These are phyloP conservation scores for Desmophyllum pertusum DNA, from an alignment of 92 coral and sea anemone species.

Conservation along the genomic window DNA sequence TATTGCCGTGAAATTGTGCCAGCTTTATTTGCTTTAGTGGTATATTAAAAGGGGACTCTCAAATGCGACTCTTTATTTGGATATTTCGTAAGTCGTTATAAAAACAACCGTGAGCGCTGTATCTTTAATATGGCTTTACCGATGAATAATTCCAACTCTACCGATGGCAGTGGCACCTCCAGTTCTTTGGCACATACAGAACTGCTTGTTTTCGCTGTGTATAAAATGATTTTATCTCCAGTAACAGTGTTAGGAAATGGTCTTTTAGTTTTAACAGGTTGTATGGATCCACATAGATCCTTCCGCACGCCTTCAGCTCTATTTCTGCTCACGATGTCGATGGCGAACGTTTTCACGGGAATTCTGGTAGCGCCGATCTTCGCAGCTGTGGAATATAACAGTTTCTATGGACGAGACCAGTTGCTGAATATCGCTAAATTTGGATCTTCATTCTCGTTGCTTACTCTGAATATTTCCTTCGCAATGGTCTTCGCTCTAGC, in stretches of 20 bases:
- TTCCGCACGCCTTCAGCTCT: conserved; percentile 22
- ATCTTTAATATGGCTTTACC: neutral
- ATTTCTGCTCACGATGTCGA: conserved; percentile 18
- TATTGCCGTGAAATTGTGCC: neutral
- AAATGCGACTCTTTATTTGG: neutral
- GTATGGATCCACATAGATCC: conserved; percentile 18
- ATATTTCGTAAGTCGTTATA: neutral
- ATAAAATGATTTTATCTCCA: conserved; percentile 28
- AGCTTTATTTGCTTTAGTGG: too few relatives aligned
- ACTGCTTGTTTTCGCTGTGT: conserved; percentile 12
- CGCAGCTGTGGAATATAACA: conserved; percentile 21
- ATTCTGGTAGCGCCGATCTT: conserved; percentile 16
- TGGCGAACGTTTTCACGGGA: conserved; percentile 29
- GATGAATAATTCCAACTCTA: neutral
- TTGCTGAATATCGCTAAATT: neutral
- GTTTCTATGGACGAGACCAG: neutral
- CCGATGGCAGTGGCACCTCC: neutral
- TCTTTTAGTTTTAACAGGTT: conserved; percentile 20
- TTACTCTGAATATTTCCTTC: conserved; percentile 21
- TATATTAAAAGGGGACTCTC: neutral
- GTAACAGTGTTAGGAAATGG: conserved; percentile 31
- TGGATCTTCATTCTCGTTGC: conserved; percentile 15
- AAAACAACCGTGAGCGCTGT: too few relatives aligned
- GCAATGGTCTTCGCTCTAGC: conserved; percentile 36
- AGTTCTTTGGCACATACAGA: neutral